Base-by-base conservation (phyloP, 30 jellyfish, hydroid and myxozoan genomes). In the Turritopsis rubra region DNA sequence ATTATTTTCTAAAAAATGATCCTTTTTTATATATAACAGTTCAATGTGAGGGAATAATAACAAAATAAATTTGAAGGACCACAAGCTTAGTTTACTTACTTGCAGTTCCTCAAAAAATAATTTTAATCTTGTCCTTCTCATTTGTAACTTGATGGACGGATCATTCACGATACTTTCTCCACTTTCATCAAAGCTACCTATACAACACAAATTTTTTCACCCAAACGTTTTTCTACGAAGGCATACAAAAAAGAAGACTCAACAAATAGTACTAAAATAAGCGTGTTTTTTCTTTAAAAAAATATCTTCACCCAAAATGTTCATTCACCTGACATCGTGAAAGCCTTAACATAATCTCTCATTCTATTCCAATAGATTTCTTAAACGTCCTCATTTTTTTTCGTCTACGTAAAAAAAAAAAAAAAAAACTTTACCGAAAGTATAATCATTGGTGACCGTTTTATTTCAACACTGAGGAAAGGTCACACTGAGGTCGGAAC, bases 61-160 rank as follows among this genome's bases (percentile, higher is more conserved):
- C 31, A 18, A 16, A 73, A 16, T 16, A 54, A 54, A 16, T n/a
- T 54, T 16, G 19, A n/a, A n/a, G n/a, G 19, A 22, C n/a, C n/a
- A n/a, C n/a, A n/a, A n/a, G n/a, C n/a, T n/a, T n/a, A n/a, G 60
- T 41, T 41, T 41, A 77, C 72, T 16, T 70, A 94, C 99, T 96
- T 94, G 97, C 53, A 81, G 89, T 29, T 94, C 99, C 68, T 94
- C 96, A 79, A 89, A 87, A 7, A 94, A 86, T 52, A 94, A 60
- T 54, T 94, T 96, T 66, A 94, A 74, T 83, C 99, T 79, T 74
- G 99, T 90, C 71, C 93, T 85, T 54, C 99, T 75, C 91, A 94
- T 75, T 53, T 94, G 95, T 30, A 89, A 90, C 83, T 80, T 83
- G 66, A 89, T 66, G 22, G 30, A 25, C 54, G 90, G 82, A 68